Evolutionary conservation across 2,113 vertebrate genomes (phyloP).

Genomic region (Sakesphorus luctuosus): DNA sequence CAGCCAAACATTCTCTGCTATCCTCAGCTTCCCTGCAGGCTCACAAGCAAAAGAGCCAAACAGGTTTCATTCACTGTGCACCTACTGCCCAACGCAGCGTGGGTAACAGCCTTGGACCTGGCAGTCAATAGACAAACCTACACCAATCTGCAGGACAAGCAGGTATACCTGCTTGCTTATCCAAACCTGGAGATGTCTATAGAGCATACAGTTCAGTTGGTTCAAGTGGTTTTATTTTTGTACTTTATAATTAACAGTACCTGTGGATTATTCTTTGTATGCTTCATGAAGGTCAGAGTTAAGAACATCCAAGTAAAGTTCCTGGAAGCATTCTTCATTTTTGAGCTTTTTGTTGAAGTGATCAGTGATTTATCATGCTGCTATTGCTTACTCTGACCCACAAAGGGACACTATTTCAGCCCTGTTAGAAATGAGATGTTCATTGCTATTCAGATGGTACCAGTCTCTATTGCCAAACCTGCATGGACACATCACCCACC

Average conservation of each 20-base stretch:
- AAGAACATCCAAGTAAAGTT: not conserved
- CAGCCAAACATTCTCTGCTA: not conserved
- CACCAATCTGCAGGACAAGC: rapidly evolving
- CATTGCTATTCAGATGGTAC: not conserved
- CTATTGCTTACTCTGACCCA: not conserved
- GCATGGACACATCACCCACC: not conserved
- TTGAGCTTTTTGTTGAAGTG: not conserved
- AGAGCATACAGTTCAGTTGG: not conserved
- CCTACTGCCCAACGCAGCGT: not conserved
- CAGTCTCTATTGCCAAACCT: not conserved
- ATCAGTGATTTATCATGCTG: not conserved
- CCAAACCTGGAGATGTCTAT: not conserved
- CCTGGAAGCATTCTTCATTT: not conserved
- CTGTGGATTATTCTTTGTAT: not conserved
- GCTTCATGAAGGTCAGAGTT: not conserved
- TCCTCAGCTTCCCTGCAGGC: not conserved
- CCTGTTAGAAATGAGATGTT: not conserved
- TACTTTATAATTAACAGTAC: not conserved
- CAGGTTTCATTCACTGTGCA: not conserved
- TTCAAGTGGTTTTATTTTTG: not conserved
- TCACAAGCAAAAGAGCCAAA: not conserved
- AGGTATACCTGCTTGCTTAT: not conserved
- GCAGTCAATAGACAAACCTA: not conserved
- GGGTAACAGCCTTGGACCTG: not conserved
- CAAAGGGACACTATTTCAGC: not conserved